Base-by-base conservation (phyloP, 2,113 vertebrate species). In the Fukomys damarensis region DNA sequence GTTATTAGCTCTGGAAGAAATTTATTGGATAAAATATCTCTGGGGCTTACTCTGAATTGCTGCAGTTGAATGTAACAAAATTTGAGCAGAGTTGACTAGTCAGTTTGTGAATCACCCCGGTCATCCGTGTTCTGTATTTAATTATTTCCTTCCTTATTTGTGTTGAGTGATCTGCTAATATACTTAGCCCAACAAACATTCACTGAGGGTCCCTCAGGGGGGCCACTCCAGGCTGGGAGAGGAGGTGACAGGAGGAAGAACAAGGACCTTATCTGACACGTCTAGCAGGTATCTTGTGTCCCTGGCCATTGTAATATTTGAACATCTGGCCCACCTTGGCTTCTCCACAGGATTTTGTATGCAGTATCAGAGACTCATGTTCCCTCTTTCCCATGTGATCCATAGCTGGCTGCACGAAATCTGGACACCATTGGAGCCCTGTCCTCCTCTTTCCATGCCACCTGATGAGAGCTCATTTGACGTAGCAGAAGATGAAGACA, bases 11-110 rank as follows among this genome's bases (percentile, higher is more conserved):
- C 72, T 95, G 77, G 32, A 86, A 80, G 83, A 52, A 81, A 4
- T 86, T 96, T 86, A 90, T 91, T 94, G 32, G 28, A 76, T 92
- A 70, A 84, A 70, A 41, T n/a, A 59, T 74, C 49, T 93, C 35
- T 20, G 76, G 65, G 65, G 26, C 13, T 65, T 30, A 92, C 22
- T 95, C 56, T 58, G 54, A 43, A 86, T 58, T 52, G 49, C 49
- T 68, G 30, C 58, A 83, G 7, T 74, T 83, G 92, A 88, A 68
- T 20, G 46, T 77, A 91, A 89, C 16, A 74, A n/a, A 52, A n/a
- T 72, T 83, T 26, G 89, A 89, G 86, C 20, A 38, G 35, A 4
- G 19, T 49, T 32, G 81, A 74, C 83, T 66, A 20, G 38, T 86
- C 0, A 0, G 61, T 92, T 89, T 95, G 32, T 84, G 91, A 94